Evolutionary conservation across 1,140 invertebrate genomes (phyloP), one percentile per base, ranked within the genome.

Genomic region (Goniozus legneri): DNA sequence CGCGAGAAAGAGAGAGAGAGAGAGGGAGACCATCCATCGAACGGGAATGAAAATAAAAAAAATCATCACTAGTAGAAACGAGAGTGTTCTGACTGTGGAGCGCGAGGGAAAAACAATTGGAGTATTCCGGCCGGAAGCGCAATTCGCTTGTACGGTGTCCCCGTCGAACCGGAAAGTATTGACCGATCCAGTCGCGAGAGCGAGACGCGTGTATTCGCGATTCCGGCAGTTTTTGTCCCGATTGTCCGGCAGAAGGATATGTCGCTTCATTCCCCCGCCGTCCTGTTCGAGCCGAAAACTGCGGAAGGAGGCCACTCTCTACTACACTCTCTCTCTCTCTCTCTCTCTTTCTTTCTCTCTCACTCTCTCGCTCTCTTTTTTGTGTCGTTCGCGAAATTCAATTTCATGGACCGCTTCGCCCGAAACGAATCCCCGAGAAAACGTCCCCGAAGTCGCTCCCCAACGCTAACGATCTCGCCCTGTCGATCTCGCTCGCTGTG

Each of bases 361-460:
- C 24, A 13, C 38, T 12, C 37, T 27, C 38, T 19, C 24, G 10
- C 4, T 27, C 24, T 6, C 4, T 10, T 27, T 27, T 27, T 27
- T 54, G 34, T 57, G 59, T 62, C 57, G 56, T 55, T n/a, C 54
- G 57, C 51, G 57, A 55, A 45, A 66, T 66, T 66, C 62, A 61
- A 66, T 66, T 64, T 66, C 60, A 64, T 60, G 64, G 54, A 12
- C 57, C 20, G 49, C 44, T 54, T 50, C 27, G 40, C 48, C 50
- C 44, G 46, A 52, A 60, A 56, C 50, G 54, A 49, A 15, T 43
- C 10, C 24, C 4, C 10, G 10, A 27, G 24, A 24, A 41, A 45
- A 24, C 40, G 47, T 33, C 47, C 42, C 34, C 24, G 42, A 30
- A 33, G 35, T 16, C 15, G 33, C 18, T 50, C 44, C 47, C 40